These are phyloP conservation scores for Sialis lutaria DNA, from an alignment of 2,888 invertebrate species.

Conservation along the genomic window DNA sequence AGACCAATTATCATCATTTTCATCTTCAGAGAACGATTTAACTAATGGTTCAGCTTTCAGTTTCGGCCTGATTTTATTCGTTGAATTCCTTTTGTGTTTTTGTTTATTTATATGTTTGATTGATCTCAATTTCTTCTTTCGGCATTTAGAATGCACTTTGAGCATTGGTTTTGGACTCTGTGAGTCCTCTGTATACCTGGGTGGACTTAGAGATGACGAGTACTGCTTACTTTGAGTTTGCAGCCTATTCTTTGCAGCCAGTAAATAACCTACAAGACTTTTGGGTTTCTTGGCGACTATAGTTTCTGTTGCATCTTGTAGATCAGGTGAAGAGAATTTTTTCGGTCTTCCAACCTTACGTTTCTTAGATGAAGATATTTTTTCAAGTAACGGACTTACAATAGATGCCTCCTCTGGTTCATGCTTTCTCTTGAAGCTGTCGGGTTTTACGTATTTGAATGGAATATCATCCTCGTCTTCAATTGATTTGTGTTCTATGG, in stretches of 20 bases:
- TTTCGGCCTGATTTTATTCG: slow-evolving; percentile 51
- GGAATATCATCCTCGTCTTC: slow-evolving; percentile 8
- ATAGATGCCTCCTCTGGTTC: slow-evolving; percentile 10
- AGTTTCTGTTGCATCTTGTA: slow-evolving; percentile 52
- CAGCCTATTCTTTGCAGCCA: slow-evolving; percentile 44
- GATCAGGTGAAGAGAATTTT: slow-evolving; percentile 39
- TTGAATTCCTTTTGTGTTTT: slow-evolving; percentile 12
- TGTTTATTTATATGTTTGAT: neutral
- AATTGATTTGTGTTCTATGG: slow-evolving; percentile 6
- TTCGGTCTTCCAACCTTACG: slow-evolving; percentile 69
- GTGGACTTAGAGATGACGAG: slow-evolving; percentile 33
- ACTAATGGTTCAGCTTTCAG: slow-evolving; percentile 52
- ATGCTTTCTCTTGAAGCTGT: slow-evolving; percentile 5
- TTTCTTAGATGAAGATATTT: slow-evolving; percentile 42
- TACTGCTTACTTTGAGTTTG: slow-evolving; percentile 29
- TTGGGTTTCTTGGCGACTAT: slow-evolving; percentile 69
- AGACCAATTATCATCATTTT: slow-evolving; percentile 23
- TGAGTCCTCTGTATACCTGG: slow-evolving; percentile 25
- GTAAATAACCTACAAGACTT: slow-evolving; percentile 44
- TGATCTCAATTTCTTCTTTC: slow-evolving; percentile 8
- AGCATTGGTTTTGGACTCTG: slow-evolving; percentile 13
- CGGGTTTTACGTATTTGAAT: slow-evolving; percentile 5
- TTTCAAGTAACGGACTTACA: slow-evolving; percentile 10
- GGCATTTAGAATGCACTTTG: slow-evolving; percentile 17
- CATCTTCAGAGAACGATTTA: slow-evolving; percentile 36